A percentile compares a stretch with the other conserved stretches of the same genome.
Evolutionary conservation across 2,888 invertebrate species (phyloP).

Genomic region (Chloroclystis v-ata): DNA sequence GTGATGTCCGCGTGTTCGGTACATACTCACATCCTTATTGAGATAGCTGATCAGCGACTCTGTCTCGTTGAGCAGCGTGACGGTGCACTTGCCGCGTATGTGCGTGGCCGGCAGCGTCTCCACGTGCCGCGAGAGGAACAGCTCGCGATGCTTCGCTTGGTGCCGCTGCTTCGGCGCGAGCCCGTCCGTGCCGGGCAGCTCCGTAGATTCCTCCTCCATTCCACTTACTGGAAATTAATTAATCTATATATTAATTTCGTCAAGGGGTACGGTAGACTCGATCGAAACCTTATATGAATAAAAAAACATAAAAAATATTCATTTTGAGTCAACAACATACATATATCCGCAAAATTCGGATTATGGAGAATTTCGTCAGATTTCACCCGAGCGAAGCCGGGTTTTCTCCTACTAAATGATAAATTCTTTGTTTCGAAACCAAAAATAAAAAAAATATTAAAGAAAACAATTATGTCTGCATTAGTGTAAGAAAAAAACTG

Average conservation of each 20-base stretch:
- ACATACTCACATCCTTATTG: conserved; percentile 92
- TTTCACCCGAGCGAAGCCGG: too few species aligned
- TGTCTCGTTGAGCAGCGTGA: conserved; percentile 98
- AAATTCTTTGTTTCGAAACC: too few species aligned
- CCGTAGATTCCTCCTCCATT: conserved; percentile 82
- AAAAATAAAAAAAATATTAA: too few species aligned
- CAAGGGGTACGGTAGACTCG: too few species aligned
- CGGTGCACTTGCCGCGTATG: conserved; percentile 99
- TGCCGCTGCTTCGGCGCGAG: conserved; percentile 92
- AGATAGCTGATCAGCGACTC: conserved; percentile 97
- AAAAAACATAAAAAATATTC: not conserved
- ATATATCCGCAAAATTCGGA: too few species aligned
- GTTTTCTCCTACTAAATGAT: too few species aligned
- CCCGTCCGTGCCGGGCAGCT: conserved; percentile 79
- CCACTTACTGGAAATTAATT: conserved; percentile 77
- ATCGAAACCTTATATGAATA: too few species aligned
- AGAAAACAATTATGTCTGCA: too few species aligned
- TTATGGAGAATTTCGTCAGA: too few species aligned
- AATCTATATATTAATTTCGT: not conserved
- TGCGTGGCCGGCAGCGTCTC: conserved; percentile 99
- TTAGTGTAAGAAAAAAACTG: too few species aligned
- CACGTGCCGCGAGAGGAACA: conserved; percentile 97
- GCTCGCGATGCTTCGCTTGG: conserved; percentile 97
- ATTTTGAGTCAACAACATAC: too few species aligned
- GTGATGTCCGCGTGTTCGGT: conserved; percentile 44